Base-by-base conservation (phyloP, 2,888 invertebrate genomes). In the Tetragonula carbonaria region DNA sequence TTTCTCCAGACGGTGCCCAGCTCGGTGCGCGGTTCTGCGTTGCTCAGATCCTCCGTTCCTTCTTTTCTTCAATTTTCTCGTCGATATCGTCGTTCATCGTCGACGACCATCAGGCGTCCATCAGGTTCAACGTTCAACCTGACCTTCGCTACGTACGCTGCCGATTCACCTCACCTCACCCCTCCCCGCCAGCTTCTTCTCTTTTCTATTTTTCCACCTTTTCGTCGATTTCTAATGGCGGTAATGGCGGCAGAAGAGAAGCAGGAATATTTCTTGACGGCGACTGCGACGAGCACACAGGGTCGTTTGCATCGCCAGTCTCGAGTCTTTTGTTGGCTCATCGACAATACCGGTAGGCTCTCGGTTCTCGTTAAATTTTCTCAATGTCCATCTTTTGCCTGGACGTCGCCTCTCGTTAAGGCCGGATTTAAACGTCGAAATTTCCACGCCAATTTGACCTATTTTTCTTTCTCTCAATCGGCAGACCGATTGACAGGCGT, bases 221-320 rank as follows among this genome's bases (percentile, higher is more conserved):
- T 57, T n/a, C 23, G 23, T 59, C 14, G 23, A 2, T 59, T n/a
- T n/a, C 57, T 59, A 45, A 38, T 57, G 13, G 21, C 13, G 4
- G 2, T 13, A n/a, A 57, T 57, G 16, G 3, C 23, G 38, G n/a
- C 21, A 8, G 57, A 55, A 79, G 65, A 83, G 89, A 89, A 88
- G 87, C 85, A 85, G 85, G 89, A 87, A 85, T 87, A 80, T 87
- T 80, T 76, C 78, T 87, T 85, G 14, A 66, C 38, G 59, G 28
- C 21, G 18, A 21, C 45, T 51, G 28, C n/a, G 14, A 68, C 38
- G 59, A 38, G 38, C 38, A n/a, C 13, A 57, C 33, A 14, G 74
- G 33, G 23, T 28, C 33, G 33, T 38, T 13, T 50, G n/a, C 68
- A 38, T 23, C 23, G 33, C 23, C 21, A 53, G 28, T 57, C 59